phyloP scores from a whole-genome alignment of 64 coral and sea anemone genomes.

The Trachythela sp. region DNA sequence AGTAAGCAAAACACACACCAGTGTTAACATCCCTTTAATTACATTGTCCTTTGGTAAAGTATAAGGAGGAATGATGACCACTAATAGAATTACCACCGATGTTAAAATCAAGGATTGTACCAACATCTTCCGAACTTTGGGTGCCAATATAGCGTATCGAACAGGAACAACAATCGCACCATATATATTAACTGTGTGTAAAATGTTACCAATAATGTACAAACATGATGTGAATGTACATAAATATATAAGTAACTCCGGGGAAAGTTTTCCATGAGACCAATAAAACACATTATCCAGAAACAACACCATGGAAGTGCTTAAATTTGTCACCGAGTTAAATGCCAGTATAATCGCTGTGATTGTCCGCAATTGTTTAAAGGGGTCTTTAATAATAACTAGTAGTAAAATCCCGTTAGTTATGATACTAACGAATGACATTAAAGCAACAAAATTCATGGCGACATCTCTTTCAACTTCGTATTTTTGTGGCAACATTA shows the following conservation, averaged over 20 bases:
- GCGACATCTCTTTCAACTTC: not conserved
- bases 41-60: not conserved
- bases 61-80: not conserved
- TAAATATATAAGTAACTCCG: not conserved
- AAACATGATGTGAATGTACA: not conserved
- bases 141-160: not conserved
- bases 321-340: not conserved
- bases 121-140: not conserved
- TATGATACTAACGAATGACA: not conserved
- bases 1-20: not conserved
- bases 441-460: not conserved
- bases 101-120: not conserved
- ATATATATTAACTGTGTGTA: not conserved
- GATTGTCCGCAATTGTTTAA: not conserved
- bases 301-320: not conserved
- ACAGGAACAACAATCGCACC: not conserved
- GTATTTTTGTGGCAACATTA: not conserved
- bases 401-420: not conserved
- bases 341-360: conserved; percentile 1
- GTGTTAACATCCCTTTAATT: not conserved
- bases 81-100: not conserved
- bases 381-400: not conserved
- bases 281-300: not conserved
- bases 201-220: not conserved
- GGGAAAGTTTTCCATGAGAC: not conserved